Evolutionary conservation across 2,888 invertebrate genomes (phyloP).

Genomic region (Leucoma salicis): DNA sequence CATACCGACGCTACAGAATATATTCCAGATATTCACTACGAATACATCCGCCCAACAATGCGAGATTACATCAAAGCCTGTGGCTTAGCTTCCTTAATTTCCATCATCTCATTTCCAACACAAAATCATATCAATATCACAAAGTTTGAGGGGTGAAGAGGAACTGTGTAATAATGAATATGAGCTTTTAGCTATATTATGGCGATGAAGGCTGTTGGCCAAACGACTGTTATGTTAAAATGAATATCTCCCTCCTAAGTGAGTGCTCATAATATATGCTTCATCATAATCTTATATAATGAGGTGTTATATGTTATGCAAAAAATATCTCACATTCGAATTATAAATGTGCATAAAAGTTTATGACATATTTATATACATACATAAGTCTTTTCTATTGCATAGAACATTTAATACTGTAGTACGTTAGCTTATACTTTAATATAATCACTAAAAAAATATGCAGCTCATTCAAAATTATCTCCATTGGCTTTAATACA

Average conservation of each 20-base stretch:
- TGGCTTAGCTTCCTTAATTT: constrained; percentile 31
- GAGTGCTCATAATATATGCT: constrained; percentile 54
- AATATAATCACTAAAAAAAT: too few relatives aligned
- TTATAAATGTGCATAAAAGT: too few relatives aligned
- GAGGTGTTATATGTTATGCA: too few relatives aligned
- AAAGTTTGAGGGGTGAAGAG: constrained; percentile 39
- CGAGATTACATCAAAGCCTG: constrained; percentile 30
- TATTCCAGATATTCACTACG: constrained; percentile 18
- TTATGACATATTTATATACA: too few relatives aligned
- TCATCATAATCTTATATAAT: constrained; percentile 53
- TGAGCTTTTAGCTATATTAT: constrained; percentile 69
- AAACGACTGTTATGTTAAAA: constrained; percentile 63
- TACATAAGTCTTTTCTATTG: too few relatives aligned
- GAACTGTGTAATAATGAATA: constrained; percentile 54
- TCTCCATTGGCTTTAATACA: too few relatives aligned
- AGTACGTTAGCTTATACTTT: too few relatives aligned
- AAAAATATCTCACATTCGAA: too few relatives aligned
- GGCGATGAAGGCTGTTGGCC: constrained; percentile 49
- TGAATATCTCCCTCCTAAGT: constrained; percentile 61
- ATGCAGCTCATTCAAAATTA: too few relatives aligned
- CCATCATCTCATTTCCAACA: constrained; percentile 36
- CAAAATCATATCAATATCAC: constrained; percentile 46
- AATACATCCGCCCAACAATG: too few relatives aligned
- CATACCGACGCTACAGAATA: constrained; percentile 22
- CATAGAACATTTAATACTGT: too few relatives aligned